Evolutionary conservation across 2,888 invertebrate species (phyloP).

Genomic region (Lymantria dispar): DNA sequence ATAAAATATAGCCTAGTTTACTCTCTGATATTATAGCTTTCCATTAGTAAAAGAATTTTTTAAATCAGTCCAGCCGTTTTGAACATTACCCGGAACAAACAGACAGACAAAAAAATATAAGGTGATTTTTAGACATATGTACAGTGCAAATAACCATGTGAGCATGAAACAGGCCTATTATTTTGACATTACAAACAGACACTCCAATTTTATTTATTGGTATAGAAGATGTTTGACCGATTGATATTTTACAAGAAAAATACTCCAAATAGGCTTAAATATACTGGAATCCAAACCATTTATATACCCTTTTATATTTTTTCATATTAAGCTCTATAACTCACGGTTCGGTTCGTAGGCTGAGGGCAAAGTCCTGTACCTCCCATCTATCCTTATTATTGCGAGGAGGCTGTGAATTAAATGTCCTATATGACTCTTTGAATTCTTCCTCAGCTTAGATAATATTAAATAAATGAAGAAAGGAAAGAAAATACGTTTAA

Average conservation of each 20-base stretch:
- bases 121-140: too few relatives aligned
- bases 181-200: too few relatives aligned
- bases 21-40: too few relatives aligned
- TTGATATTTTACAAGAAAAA: not conserved
- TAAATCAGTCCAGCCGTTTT: too few relatives aligned
- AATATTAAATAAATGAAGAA: not conserved
- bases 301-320: constrained; percentile 3
- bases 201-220: too few relatives aligned
- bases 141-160: too few relatives aligned
- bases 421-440: not conserved
- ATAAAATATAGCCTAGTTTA: too few relatives aligned
- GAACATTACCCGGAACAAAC: too few relatives aligned
- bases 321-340: constrained; percentile 22
- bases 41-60: too few relatives aligned
- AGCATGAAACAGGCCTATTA: too few relatives aligned
- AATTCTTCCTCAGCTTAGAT: not conserved
- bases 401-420: constrained; percentile 1
- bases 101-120: too few relatives aligned
- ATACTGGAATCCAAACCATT: not conserved
- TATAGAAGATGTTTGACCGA: too few relatives aligned
- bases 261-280: not conserved
- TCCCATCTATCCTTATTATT: constrained; percentile 6
- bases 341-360: constrained; percentile 17
- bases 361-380: constrained; percentile 7
- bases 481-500: not conserved